A percentile compares a stretch with the other conserved stretches of the same genome.
These are phyloP conservation scores for Ladona fulva DNA, from an alignment of 1,140 invertebrate species.

Conservation along the genomic window DNA sequence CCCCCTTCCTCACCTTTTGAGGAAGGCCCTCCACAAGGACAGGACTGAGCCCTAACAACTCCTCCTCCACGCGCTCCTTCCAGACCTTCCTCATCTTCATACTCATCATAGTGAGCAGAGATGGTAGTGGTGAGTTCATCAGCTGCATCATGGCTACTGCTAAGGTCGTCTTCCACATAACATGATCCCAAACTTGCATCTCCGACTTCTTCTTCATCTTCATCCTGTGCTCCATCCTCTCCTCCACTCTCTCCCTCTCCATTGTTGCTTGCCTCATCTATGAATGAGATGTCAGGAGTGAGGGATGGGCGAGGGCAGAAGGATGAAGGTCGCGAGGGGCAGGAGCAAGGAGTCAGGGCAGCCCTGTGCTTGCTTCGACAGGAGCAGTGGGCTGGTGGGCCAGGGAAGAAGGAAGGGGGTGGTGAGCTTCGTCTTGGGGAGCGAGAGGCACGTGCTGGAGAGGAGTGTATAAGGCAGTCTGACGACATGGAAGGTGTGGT, in stretches of 20 bases:
- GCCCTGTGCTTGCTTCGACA: background rate
- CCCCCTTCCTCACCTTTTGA: background rate
- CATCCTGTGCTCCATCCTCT: conserved; percentile 14
- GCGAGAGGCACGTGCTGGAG: conserved; percentile 20
- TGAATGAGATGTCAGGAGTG: conserved; percentile 26
- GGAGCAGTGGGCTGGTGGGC: conserved; percentile 16
- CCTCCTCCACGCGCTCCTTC: background rate
- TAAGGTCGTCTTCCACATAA: background rate
- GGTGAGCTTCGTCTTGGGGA: conserved; percentile 10
- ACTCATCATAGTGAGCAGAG: background rate
- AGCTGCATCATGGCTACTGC: too few species aligned
- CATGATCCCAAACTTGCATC: background rate
- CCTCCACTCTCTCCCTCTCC: conserved; percentile 16
- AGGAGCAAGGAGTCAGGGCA: background rate
- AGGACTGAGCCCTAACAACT: background rate
- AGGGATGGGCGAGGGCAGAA: background rate
- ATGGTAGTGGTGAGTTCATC: too few species aligned
- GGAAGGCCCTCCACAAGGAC: background rate
- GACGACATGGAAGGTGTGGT: conserved; percentile 21
- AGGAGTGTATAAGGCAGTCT: conserved; percentile 22
- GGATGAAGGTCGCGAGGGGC: background rate
- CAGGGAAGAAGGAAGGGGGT: conserved; percentile 18
- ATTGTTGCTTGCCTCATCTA: conserved; percentile 26
- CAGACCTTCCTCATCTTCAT: background rate
- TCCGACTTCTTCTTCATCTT: background rate